A percentile compares a stretch with the other conserved stretches of the same genome.
These are phyloP conservation scores for Kuschelorhynchus macadamiae DNA, from an alignment of 2,888 invertebrate species.

Conservation along the genomic window DNA sequence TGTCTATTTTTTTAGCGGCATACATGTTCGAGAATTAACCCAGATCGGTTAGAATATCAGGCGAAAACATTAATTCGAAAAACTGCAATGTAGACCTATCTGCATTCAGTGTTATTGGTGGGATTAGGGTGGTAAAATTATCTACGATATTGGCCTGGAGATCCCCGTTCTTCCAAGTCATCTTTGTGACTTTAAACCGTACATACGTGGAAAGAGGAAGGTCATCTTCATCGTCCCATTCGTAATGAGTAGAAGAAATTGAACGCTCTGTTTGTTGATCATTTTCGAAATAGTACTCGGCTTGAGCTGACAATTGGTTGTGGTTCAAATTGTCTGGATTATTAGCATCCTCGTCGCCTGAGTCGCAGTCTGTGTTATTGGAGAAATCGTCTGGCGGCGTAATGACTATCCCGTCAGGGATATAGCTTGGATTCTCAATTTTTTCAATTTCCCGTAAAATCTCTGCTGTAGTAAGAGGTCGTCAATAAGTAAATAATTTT, in stretches of 20 bases:
- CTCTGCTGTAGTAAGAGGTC: not conserved
- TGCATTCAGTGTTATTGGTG: slow-evolving; percentile 10
- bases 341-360: no score
- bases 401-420: no score
- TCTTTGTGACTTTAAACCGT: not conserved
- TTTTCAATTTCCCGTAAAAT: not conserved
- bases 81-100: not conserved
- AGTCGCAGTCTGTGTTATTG: no score
- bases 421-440: no score
- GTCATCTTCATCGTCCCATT: slow-evolving; percentile 12
- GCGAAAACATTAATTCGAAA: not conserved
- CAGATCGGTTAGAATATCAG: not conserved
- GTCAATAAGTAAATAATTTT: no score
- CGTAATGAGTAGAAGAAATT: not conserved
- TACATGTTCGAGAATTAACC: not conserved
- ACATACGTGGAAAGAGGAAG: not conserved
- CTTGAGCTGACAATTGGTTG: slow-evolving; percentile 7
- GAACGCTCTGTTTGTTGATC: slow-evolving; percentile 2
- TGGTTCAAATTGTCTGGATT: no score
- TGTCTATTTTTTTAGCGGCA: slow-evolving; percentile 10
- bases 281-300: slow-evolving; percentile 13
- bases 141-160: not conserved
- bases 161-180: slow-evolving; percentile 9
- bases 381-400: no score
- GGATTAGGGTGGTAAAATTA: not conserved